phyloP scores from a whole-genome alignment of 2,888 invertebrate species.

The Mellilla xanthometata region DNA sequence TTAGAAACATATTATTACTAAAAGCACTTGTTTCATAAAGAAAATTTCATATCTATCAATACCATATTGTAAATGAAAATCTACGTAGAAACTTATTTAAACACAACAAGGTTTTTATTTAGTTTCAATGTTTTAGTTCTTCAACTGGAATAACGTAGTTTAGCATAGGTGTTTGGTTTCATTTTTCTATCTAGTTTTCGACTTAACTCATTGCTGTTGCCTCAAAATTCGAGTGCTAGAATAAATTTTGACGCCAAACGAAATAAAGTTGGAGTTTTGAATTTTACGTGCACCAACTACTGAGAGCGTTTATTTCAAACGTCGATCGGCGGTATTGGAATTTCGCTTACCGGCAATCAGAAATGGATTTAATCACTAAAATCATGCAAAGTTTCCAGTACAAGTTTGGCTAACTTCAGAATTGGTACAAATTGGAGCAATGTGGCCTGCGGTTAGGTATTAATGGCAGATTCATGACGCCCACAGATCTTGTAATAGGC shows the following conservation, averaged over 20 bases:
- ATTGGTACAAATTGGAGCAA: constrained; percentile 77
- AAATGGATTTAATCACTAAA: constrained; percentile 80
- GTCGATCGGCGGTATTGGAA: constrained; percentile 72
- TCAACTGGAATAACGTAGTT: neutral
- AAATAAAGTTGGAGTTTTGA: constrained; percentile 59
- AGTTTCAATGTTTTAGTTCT: constrained; percentile 1
- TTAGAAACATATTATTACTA: too few species aligned
- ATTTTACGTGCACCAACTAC: constrained; percentile 60
- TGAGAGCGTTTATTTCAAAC: constrained; percentile 62
- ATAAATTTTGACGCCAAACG: constrained; percentile 49
- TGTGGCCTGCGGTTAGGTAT: constrained; percentile 72
- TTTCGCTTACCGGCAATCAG: constrained; percentile 71
- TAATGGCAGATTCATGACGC: constrained; percentile 73
- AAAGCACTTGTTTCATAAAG: too few species aligned
- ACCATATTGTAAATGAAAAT: too few species aligned
- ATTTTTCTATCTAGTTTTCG: constrained; percentile 14
- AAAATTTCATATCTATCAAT: too few species aligned
- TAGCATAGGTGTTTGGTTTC: neutral
- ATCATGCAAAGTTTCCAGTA: constrained; percentile 70
- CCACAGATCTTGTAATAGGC: constrained; percentile 35
- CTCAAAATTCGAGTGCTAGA: constrained; percentile 32
- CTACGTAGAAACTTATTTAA: too few species aligned
- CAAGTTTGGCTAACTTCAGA: constrained; percentile 73
- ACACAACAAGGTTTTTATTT: neutral
- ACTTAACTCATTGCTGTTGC: constrained; percentile 23